These are phyloP conservation scores for Leptonema lineaticorne DNA, from an alignment of 1,140 invertebrate species.

Conservation along the genomic window DNA sequence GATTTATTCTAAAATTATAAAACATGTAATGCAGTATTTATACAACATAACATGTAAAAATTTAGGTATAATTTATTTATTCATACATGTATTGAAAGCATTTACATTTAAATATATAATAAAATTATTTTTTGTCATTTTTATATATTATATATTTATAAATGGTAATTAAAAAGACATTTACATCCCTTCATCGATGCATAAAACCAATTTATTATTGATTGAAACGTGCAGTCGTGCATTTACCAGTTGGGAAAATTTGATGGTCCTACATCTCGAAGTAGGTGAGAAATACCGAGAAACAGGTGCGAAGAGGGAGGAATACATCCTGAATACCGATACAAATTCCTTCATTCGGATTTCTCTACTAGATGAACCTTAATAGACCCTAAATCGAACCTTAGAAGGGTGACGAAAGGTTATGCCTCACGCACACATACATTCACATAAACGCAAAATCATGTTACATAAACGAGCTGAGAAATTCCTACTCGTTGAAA, in stretches of 20 bases:
- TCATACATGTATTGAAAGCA: too few species aligned
- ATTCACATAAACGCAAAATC: not conserved
- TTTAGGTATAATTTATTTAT: too few species aligned
- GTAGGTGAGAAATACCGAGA: slow-evolving; percentile 23
- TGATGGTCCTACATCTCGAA: slow-evolving; percentile 22
- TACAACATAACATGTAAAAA: too few species aligned
- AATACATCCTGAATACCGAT: slow-evolving; percentile 36
- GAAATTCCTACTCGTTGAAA: not conserved
- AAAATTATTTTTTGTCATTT: too few species aligned
- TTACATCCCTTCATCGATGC: too few species aligned
- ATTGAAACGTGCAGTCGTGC: slow-evolving; percentile 40
- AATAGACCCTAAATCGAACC: slow-evolving; percentile 4
- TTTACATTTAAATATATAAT: too few species aligned
- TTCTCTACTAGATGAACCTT: slow-evolving; percentile 20
- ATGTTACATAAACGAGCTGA: not conserved
- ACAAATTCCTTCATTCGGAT: slow-evolving; percentile 26
- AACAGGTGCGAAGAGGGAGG: slow-evolving; percentile 37
- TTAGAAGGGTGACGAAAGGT: slow-evolving; percentile 6
- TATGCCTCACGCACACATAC: not conserved
- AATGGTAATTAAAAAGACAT: too few species aligned
- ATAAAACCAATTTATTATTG: slow-evolving; percentile 34
- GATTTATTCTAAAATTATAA: too few species aligned
- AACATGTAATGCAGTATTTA: too few species aligned
- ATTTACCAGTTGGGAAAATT: slow-evolving; percentile 27
- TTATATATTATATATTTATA: too few species aligned